Evolutionary conservation across 1,140 invertebrate species (phyloP), one percentile per base, ranked within the genome.

Genomic region (Papilio polytes): DNA sequence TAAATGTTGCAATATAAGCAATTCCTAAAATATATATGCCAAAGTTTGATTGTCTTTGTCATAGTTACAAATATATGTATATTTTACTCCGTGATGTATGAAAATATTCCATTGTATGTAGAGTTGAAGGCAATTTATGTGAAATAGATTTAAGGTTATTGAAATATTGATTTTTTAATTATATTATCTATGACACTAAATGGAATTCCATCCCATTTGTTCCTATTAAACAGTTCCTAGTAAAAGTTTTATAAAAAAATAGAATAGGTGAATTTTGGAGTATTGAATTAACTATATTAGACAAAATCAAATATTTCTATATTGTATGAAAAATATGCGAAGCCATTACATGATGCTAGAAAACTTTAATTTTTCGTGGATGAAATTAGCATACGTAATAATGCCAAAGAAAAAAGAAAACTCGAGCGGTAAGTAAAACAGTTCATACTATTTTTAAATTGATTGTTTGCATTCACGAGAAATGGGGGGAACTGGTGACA

Each of bases 41-140:
- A 91, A 91, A 91, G 89, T 84, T 83, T 80, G 51, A 80, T 86
- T 82, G 86, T 87, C 87, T 88, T 89, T 89, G 85, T 81, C 84
- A 73, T 22, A 74, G 77, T 82, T 53, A 31, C 76, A 81, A 79
- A 63, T 78, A 56, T 59, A 74, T 82, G 44, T 63, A 80, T 80
- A 66, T 80, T 82, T 73, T 81, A 82, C 76, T 31, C 12, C 26
- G 26, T 70, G 63, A 31, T 70, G 26, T 70, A 31, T 66, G 18
- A 36, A 36, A 70, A 70, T 13, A 70, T 70, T 70, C 63, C 63
- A 70, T 70, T 70, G 22, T 70, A 70, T 31, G 22, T 70, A 70
- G 22, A 63, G 22, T 63, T 70, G 13, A 13, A 31, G 63, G 56
- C 53, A 59, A n/a, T 63, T 63, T 63, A 26, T 26, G 36, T 70